These are phyloP conservation scores for Dendrolimus houi DNA, from an alignment of 2,888 invertebrate genomes.

Conservation along the genomic window DNA sequence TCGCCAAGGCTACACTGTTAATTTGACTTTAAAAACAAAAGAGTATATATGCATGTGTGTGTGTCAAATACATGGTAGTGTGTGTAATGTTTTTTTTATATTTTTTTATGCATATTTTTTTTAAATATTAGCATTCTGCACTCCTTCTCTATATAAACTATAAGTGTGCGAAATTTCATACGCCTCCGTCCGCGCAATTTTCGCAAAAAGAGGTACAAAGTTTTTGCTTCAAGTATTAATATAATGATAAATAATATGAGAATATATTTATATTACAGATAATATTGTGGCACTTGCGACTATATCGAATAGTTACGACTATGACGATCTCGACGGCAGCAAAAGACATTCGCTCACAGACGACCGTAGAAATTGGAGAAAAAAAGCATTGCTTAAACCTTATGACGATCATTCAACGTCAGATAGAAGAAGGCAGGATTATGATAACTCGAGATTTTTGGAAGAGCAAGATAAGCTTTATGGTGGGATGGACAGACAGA, in stretches of 20 bases:
- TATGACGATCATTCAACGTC: constrained; percentile 51
- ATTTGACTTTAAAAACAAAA: too few species aligned
- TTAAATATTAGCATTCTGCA: too few species aligned
- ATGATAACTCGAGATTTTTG: constrained; percentile 35
- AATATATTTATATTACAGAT: constrained; percentile 39
- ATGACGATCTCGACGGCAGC: constrained; percentile 45
- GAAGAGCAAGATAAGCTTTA: constrained; percentile 43
- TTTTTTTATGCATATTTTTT: too few species aligned
- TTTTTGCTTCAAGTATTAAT: too few species aligned
- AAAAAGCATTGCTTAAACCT: constrained; percentile 43
- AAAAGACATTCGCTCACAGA: constrained; percentile 47
- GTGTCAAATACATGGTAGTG: too few species aligned
- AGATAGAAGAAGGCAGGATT: constrained; percentile 37
- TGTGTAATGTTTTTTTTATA: too few species aligned
- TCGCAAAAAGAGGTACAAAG: too few species aligned
- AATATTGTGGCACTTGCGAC: constrained; percentile 42
- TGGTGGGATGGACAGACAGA: constrained; percentile 27
- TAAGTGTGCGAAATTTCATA: too few species aligned
- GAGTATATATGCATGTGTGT: too few species aligned
- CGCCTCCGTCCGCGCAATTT: too few species aligned
- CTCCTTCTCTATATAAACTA: too few species aligned
- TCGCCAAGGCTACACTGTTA: too few species aligned
- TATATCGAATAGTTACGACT: constrained; percentile 44
- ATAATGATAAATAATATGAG: constrained; percentile 6
- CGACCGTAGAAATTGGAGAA: constrained; percentile 57